Evolutionary conservation across 2,113 vertebrate species (phyloP), one percentile per base, ranked within the genome.

Genomic region (Parus major): DNA sequence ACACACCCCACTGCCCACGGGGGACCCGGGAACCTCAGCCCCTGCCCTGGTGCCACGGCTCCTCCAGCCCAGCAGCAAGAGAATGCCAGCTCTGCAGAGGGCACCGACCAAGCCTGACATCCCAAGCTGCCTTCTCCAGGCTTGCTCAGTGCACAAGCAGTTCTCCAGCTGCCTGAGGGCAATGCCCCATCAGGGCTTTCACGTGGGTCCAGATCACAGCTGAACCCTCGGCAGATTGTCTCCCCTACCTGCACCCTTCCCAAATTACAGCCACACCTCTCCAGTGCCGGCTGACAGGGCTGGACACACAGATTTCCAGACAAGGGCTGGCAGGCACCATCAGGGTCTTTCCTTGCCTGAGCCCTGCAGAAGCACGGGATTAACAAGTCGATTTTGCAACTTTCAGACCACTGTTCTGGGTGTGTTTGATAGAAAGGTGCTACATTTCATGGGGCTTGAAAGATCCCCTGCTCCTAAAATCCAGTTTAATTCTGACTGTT

Each of bases 141-240:
- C 8, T 59, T 36, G n/a, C 33, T 12, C 9, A 29, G 50, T 0
- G 0, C 25, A 3, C 21, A 50, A 90, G 42, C 10, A 7, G 12
- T 24, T 49, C 44, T 50, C 16, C 6, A 6, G 44, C 3, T 2
- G 3, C 12, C 23, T 3, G 22, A 82, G 53, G 56, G 63, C 7
- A 22, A 59, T 53, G 70, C 4, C 29, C 59, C 50, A 76, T 11
- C 20, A 35, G 22, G 23, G 63, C 31, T 93, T 75, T 66, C 57
- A 10, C 4, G 9, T 29, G 31, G 31, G 31, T 87, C 65, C 25
- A 9, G 36, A 39, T 28, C 28, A 61, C 15, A 18, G 8, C 29
- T 28, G 22, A 59, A 46, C 49, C 35, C 84, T 42, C 10, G 33
- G 12, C 20, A 35, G 49, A 25, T n/a, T 42, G 31, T 52, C 53